A percentile compares a stretch with the other conserved stretches of the same genome.
phyloP scores from a whole-genome alignment of 2,797 vertebrate genomes.

The Etheostoma nigrum region DNA sequence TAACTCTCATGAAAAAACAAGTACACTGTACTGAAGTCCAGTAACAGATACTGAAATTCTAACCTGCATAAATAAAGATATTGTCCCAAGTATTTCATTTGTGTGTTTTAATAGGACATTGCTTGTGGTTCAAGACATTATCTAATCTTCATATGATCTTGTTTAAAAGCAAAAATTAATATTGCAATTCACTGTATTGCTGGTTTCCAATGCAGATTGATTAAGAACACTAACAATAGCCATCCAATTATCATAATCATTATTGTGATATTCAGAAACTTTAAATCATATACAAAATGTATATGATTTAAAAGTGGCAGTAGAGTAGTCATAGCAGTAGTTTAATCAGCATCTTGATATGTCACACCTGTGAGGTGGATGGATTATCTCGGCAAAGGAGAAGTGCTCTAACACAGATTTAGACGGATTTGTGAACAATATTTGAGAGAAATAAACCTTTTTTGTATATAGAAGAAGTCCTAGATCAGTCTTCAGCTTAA shows the following conservation, averaged over 20 bases:
- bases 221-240: background rate
- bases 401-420: too few relatives aligned
- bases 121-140: background rate
- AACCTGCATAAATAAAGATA: background rate
- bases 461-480: too few relatives aligned
- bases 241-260: background rate
- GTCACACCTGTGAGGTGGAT: too few relatives aligned
- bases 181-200: background rate
- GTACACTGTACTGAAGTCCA: background rate
- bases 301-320: background rate
- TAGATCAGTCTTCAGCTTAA: too few relatives aligned
- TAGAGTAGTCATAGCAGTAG: background rate
- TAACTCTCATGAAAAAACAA: background rate
- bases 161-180: background rate
- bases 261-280: background rate
- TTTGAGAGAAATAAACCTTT: too few relatives aligned
- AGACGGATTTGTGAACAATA: too few relatives aligned
- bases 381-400: too few relatives aligned
- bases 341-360: too few relatives aligned
- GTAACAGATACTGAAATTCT: background rate
- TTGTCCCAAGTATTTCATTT: background rate
- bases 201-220: background rate
- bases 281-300: background rate
- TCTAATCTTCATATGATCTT: background rate
- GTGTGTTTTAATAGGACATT: background rate